phyloP scores from a whole-genome alignment of 2,113 vertebrate species.

The Caracal caracal region DNA sequence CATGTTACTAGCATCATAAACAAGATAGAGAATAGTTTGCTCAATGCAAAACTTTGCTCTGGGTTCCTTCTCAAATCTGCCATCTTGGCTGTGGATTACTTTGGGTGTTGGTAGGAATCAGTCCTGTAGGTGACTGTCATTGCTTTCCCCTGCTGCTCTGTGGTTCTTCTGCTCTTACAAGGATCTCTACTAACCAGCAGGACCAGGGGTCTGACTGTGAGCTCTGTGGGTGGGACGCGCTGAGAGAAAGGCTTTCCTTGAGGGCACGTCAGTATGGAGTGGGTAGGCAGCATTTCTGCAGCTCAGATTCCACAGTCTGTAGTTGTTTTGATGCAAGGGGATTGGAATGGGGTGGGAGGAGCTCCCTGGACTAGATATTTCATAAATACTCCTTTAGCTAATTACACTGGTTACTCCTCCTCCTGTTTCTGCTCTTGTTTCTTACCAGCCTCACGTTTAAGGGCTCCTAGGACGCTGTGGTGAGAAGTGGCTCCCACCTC shows the following conservation, averaged over 20 bases:
- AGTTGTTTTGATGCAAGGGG: constrained; percentile 24
- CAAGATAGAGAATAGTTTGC: constrained; percentile 2
- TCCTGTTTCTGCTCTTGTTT: constrained; percentile 9
- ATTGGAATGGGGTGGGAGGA: constrained; percentile 34
- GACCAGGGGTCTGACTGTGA: neutral
- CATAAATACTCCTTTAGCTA: neutral
- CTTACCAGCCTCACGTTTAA: neutral
- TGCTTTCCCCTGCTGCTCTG: neutral
- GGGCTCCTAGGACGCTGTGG: neutral
- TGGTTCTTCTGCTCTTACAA: neutral
- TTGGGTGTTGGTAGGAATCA: neutral
- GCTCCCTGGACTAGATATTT: neutral
- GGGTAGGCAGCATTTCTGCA: neutral
- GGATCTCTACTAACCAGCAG: neutral
- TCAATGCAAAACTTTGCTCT: neutral
- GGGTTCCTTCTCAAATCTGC: neutral
- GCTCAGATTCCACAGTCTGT: constrained; percentile 23
- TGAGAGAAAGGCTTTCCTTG: neutral
- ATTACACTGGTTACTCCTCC: neutral
- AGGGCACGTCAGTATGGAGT: neutral
- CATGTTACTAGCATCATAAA: neutral
- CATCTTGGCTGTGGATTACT: neutral
- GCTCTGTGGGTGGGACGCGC: neutral
- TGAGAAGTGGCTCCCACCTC: neutral
- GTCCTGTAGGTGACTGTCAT: too few species aligned